Evolutionary conservation across 2,888 invertebrate genomes (phyloP).

Genomic region (Anagyrus pseudococci): DNA sequence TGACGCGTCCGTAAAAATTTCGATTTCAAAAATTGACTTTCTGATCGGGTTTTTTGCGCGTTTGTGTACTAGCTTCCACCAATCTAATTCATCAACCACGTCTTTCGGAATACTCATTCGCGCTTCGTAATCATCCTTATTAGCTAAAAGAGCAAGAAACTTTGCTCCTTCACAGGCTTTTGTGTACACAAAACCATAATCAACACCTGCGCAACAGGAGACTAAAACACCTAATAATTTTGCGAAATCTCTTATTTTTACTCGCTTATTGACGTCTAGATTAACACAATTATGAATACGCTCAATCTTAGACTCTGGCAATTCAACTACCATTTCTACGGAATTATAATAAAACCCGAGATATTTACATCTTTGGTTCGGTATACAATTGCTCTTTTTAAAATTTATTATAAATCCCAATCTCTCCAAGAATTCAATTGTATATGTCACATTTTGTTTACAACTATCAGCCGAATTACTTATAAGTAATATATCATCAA

Average conservation of each 20-base stretch:
- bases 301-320: conserved; percentile 1
- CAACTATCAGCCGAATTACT: not conserved
- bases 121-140: conserved; percentile 3
- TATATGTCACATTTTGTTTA: not conserved
- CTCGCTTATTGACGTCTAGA: not conserved
- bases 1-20: conserved; percentile 10
- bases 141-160: not conserved
- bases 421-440: not conserved
- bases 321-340: not conserved
- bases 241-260: not conserved
- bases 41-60: not conserved
- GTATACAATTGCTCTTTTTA: not conserved
- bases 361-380: not conserved
- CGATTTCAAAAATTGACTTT: conserved; percentile 2
- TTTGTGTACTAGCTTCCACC: conserved; percentile 1
- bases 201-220: not conserved
- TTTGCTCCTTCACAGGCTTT: conserved; percentile 7
- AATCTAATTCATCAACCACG: not conserved
- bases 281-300: not conserved
- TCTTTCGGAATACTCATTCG: not conserved
- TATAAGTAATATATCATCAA: not conserved
- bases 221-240: not conserved
- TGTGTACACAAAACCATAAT: conserved; percentile 4
- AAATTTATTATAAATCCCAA: not conserved
- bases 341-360: not conserved